Evolutionary conservation across 2,888 invertebrate genomes (phyloP), one percentile per base, ranked within the genome.

Genomic region (Drosophila quasianomalipes): DNA sequence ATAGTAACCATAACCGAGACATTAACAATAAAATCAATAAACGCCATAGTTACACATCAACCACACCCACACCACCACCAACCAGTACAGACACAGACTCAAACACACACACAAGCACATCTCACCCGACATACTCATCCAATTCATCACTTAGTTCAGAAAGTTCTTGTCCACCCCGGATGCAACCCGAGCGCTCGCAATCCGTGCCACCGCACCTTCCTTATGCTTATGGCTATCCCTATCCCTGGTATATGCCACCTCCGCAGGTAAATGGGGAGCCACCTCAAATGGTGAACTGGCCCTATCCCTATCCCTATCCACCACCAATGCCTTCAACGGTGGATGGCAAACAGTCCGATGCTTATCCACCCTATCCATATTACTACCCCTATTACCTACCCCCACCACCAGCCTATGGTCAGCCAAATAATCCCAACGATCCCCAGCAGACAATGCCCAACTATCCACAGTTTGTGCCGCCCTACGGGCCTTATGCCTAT

Each of bases 221-320:
- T 19, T 92, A 92, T 85, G 89, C 91, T 39, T 93, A 85, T 74
- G 89, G 90, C 4, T 93, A 89, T 68, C 81, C 91, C 26, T 90
- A 90, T 75, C 92, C 92, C 12, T 93, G 92, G 92, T 93, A 90
- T 70, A 88, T 89, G 77, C 91, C 92, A 4, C 83, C 85, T 16
- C 83, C 81, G 4, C 63, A 70, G 10, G n/a, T 37, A 1, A 70
- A 61, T 70, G 82, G 82, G n/a, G 79, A 82, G 1, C 69, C 67
- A n/a, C 77, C 76, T 16, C 85, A 78, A 44, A 64, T 60, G 26
- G 22, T 80, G 14, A 86, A 89, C 54, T 92, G 90, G 91, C 88
- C 90, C 4, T 93, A 89, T 69, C 80, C 91, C 6, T 92, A 91
- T 70, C 87, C 91, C 61, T 93, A 89, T 78, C 87, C 87, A 28